Base-by-base conservation (phyloP, 1,140 invertebrate species). In the Lepidurus arcticus region DNA sequence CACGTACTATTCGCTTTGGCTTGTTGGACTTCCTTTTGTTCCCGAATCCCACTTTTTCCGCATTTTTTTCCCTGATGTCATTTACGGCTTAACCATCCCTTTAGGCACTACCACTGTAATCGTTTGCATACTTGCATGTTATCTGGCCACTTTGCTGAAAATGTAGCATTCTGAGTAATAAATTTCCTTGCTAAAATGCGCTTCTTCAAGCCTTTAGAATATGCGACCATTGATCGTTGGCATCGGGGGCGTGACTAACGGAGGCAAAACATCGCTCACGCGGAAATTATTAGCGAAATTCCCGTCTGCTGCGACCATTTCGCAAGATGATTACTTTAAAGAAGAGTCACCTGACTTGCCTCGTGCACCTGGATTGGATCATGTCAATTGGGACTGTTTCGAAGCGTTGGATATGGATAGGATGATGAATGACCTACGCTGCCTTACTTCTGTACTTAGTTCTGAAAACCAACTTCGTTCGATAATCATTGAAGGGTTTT, bases 401-500 rank as follows among this genome's bases (percentile, higher is more conserved):
- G 77, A 78, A 0, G 73, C 34, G 11, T 24, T 78, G 7, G 77
- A 78, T 21, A 78, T 78, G 77, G 53, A 73, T 42, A 44, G 53
- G 7, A 78, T 78, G 77, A 73, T 65, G 42, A 26, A 7, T 1
- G 73, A 73, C 73, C 53, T 78, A 9, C 21, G 42, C 16, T 42
- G 73, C 13, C 65, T 43, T 24, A 42, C 44, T 44, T 24, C 65
- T 44, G 26, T 9, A 3, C 13, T 26, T 4, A 65, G 43, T 34
- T 21, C 34, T 34, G 47, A 44, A 78, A 78, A 73, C 11, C 53
- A 13, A 13, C 13, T 9, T 7, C 9, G 42, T 24, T 42, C 93
- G 80, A 81, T 94, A 0, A 89, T 94, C 21, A 76, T 93, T 1
- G 93, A 94, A 82, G 93, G 92, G 0, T 93, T 94, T 83, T 88